A percentile compares a stretch with the other conserved stretches of the same genome.
These are phyloP conservation scores for Crypturellus tataupa DNA, from an alignment of 2,797 vertebrate species.

Conservation along the genomic window DNA sequence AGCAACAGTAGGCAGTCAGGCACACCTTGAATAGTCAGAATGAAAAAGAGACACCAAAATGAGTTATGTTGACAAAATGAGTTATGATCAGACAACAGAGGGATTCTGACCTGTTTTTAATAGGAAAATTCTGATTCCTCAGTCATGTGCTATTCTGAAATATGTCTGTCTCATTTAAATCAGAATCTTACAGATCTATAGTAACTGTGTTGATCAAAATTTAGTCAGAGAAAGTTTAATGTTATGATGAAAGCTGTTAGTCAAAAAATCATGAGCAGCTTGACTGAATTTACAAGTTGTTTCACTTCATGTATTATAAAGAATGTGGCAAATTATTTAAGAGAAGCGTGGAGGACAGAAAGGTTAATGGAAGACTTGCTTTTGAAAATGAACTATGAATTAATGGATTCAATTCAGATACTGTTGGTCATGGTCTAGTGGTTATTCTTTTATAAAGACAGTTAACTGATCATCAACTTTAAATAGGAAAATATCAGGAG, in stretches of 20 bases:
- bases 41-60: neutral
- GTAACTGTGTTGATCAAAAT: neutral
- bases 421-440: neutral
- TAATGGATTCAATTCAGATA: slow-evolving; percentile 42
- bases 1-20: neutral
- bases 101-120: neutral
- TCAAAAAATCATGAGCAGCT: neutral
- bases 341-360: slow-evolving; percentile 23
- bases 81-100: neutral
- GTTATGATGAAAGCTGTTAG: neutral
- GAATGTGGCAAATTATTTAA: slow-evolving; percentile 16
- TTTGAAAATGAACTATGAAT: slow-evolving; percentile 56
- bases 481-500: slow-evolving; percentile 36
- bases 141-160: neutral
- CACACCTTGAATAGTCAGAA: neutral
- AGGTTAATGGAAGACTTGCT: slow-evolving; percentile 62
- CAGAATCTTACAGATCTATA: neutral
- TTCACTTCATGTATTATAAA: slow-evolving; percentile 46
- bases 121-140: neutral
- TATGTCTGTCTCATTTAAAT: neutral
- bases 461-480: slow-evolving; percentile 53
- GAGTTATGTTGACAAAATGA: neutral
- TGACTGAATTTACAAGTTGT: slow-evolving; percentile 6
- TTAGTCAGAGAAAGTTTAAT: neutral
- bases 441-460: slow-evolving; percentile 60